Conservation (phyloP, 2,888 invertebrate species). For the Lamproptera curius region DNA sequence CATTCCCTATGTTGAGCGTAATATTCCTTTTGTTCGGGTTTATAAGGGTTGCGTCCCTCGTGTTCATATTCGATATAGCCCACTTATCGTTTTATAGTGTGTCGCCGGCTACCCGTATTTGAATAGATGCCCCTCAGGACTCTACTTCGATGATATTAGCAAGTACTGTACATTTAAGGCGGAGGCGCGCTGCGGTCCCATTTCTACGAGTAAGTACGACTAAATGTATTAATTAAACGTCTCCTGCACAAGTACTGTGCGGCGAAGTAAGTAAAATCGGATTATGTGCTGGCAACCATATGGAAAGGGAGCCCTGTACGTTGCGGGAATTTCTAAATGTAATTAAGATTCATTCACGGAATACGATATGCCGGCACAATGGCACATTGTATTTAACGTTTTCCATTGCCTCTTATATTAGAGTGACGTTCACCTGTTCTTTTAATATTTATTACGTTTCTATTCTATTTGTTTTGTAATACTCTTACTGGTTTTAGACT, state of each 20-base stretch:
- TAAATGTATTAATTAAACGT: slow-evolving; percentile 21
- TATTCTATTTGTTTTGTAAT: not conserved
- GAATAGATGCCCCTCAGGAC: slow-evolving; percentile 92
- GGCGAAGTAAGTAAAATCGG: slow-evolving; percentile 21
- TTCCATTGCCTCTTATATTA: slow-evolving; percentile 1
- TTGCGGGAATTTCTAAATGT: slow-evolving; percentile 18
- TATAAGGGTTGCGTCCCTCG: slow-evolving; percentile 16
- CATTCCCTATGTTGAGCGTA: slow-evolving; percentile 7
- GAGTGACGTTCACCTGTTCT: not conserved
- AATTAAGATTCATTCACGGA: slow-evolving; percentile 19
- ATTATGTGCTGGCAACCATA: slow-evolving; percentile 17
- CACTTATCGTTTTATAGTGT: slow-evolving; percentile 77
- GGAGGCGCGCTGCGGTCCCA: slow-evolving; percentile 94
- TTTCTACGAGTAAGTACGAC: slow-evolving; percentile 87
- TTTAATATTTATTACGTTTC: not conserved
- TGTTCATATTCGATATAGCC: slow-evolving; percentile 17
- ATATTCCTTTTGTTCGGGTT: slow-evolving; percentile 13
- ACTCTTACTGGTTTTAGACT: no score
- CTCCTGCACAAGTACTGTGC: slow-evolving; percentile 18
- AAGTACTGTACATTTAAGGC: slow-evolving; percentile 94
- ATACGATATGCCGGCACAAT: no score
- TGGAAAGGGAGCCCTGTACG: slow-evolving; percentile 15
- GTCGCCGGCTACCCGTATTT: slow-evolving; percentile 93
- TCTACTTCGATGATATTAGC: slow-evolving; percentile 93
- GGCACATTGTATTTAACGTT: slow-evolving; percentile 14